A percentile compares a stretch with the other conserved stretches of the same genome.
phyloP scores from a whole-genome alignment of 2,113 vertebrate species.

The Anser brachyrhynchus region DNA sequence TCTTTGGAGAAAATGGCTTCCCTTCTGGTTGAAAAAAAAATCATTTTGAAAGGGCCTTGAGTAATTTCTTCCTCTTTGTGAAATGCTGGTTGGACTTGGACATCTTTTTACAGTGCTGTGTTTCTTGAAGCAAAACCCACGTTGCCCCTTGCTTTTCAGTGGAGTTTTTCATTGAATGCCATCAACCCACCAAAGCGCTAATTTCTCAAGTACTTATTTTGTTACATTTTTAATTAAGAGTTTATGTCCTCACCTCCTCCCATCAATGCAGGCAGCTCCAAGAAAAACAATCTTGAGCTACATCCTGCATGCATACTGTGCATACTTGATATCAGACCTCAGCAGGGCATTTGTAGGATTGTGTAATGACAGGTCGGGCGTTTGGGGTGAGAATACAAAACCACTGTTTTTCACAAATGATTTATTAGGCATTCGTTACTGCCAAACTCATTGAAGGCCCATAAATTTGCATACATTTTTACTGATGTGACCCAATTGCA shows the following conservation, averaged over 20 bases:
- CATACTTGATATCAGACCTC: not conserved
- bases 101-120: not conserved
- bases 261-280: not conserved
- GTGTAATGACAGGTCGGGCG: not conserved
- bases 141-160: not conserved
- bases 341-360: not conserved
- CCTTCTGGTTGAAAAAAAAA: not conserved
- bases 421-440: constrained; percentile 54
- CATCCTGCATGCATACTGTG: not conserved
- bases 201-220: not conserved
- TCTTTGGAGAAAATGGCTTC: not conserved
- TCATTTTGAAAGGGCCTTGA: not conserved
- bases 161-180: not conserved
- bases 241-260: not conserved
- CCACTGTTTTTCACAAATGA: constrained; percentile 53
- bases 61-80: not conserved
- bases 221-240: not conserved
- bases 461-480: constrained; percentile 77
- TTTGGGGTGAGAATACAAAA: constrained; percentile 14
- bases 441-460: constrained; percentile 59
- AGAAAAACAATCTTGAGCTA: not conserved
- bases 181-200: not conserved
- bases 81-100: not conserved
- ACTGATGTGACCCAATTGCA: constrained; percentile 74
- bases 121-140: not conserved